A percentile compares a stretch with the other conserved stretches of the same genome.
These are phyloP conservation scores for Idris sp. DNA, from an alignment of 1,140 invertebrate genomes.

Conservation along the genomic window DNA sequence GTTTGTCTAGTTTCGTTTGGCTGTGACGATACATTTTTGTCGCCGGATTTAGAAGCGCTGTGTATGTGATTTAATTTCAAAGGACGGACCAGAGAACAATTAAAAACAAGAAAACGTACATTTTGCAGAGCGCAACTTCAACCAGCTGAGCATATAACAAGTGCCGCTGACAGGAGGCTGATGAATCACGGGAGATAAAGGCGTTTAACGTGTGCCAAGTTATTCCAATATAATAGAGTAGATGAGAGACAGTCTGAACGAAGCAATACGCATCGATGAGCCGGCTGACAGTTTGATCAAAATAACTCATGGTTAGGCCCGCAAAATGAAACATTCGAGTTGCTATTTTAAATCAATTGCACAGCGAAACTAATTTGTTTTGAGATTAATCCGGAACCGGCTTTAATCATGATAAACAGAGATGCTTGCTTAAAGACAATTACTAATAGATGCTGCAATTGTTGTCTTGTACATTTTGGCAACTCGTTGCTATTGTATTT, in stretches of 20 bases:
- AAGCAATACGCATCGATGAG: slow-evolving; percentile 11
- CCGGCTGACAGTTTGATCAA: not conserved
- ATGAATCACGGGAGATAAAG: slow-evolving; percentile 43
- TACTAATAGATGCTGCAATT: too few relatives aligned
- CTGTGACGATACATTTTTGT: slow-evolving; percentile 12
- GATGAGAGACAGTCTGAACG: too few relatives aligned
- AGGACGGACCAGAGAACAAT: not conserved
- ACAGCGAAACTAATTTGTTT: too few relatives aligned
- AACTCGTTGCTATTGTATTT: too few relatives aligned
- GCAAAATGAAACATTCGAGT: slow-evolving; percentile 2
- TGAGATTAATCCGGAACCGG: too few relatives aligned
- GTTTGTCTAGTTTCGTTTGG: slow-evolving; percentile 23
- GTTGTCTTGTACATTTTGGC: too few relatives aligned
- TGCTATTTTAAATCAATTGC: not conserved
- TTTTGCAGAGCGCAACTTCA: too few relatives aligned
- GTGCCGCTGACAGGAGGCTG: slow-evolving; percentile 17
- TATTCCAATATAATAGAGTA: slow-evolving; percentile 40
- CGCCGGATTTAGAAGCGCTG: slow-evolving; percentile 10
- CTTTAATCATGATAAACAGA: too few relatives aligned
- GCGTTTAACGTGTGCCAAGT: slow-evolving; percentile 37
- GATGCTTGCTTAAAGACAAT: too few relatives aligned
- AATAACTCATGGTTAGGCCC: slow-evolving; percentile 8
- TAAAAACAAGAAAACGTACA: slow-evolving; percentile 11
- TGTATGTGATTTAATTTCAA: not conserved
- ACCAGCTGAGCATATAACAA: too few relatives aligned